A percentile compares a stretch with the other conserved stretches of the same genome.
phyloP scores from a whole-genome alignment of 2,113 vertebrate species.

The Phodopus roborovskii region DNA sequence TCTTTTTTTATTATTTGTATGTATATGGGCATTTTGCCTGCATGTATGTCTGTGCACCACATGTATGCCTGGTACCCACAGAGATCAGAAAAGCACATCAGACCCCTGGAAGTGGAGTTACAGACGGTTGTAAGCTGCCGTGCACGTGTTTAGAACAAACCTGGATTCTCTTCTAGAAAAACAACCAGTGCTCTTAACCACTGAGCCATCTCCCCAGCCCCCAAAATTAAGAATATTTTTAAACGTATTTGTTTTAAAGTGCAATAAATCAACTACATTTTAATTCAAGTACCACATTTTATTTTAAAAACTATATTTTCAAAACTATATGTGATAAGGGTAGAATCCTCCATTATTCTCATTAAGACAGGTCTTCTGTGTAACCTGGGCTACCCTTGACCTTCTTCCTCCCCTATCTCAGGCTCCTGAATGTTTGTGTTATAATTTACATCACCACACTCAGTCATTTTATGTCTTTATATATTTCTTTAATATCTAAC shows the following conservation, averaged over 20 bases:
- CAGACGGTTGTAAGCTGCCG: neutral
- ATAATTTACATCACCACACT: neutral
- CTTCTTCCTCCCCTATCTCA: neutral
- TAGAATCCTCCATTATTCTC: neutral
- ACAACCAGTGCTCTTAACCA: neutral
- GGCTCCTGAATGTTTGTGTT: neutral
- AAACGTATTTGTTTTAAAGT: slow-evolving; percentile 40
- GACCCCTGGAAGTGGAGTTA: neutral
- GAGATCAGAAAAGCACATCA: neutral
- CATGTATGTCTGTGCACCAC: neutral
- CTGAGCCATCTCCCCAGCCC: neutral
- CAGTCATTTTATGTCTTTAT: neutral
- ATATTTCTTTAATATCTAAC: neutral
- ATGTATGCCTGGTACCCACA: neutral
- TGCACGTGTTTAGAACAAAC: neutral
- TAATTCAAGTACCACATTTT: slow-evolving; percentile 37
- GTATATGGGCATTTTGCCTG: neutral
- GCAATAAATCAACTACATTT: neutral
- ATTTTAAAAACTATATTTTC: slow-evolving; percentile 31
- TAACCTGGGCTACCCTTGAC: neutral
- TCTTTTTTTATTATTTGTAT: neutral
- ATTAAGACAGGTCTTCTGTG: no score
- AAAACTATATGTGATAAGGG: slow-evolving; percentile 1
- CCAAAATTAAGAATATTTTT: neutral
- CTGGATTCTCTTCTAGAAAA: neutral